A percentile compares a stretch with the other conserved stretches of the same genome.
Evolutionary conservation across 2,888 invertebrate species (phyloP).

Genomic region (Lymantria dispar): DNA sequence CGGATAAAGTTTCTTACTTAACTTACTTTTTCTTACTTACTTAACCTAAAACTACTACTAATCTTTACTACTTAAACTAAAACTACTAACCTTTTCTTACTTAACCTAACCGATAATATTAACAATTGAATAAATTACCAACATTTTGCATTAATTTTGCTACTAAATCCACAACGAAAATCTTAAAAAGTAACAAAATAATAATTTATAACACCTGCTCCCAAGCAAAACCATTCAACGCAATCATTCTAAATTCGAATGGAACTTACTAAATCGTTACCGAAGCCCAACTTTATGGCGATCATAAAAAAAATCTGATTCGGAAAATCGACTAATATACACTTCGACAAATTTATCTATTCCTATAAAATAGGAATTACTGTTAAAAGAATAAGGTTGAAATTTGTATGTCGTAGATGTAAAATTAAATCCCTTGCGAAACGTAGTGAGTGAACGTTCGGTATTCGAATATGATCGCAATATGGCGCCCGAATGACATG

Average conservation of each 20-base stretch:
- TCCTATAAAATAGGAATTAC: slow-evolving; percentile 7
- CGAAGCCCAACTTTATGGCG: slow-evolving; percentile 58
- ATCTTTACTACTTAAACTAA: too few relatives aligned
- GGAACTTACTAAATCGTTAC: slow-evolving; percentile 62
- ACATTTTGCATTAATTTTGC: slow-evolving; percentile 13
- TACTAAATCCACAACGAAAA: slow-evolving; percentile 18
- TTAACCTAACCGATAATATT: too few relatives aligned
- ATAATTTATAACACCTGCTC: slow-evolving; percentile 36
- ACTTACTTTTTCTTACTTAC: too few relatives aligned
- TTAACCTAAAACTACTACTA: too few relatives aligned
- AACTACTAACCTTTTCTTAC: too few relatives aligned
- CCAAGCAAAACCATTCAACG: slow-evolving; percentile 37
- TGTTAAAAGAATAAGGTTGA: slow-evolving; percentile 28
- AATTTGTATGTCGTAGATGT: slow-evolving; percentile 20
- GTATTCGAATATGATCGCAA: slow-evolving; percentile 73
- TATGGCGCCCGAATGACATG: slow-evolving; percentile 77
- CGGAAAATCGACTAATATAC: slow-evolving; percentile 53
- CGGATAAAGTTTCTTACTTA: too few relatives aligned
- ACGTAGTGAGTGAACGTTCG: slow-evolving; percentile 48
- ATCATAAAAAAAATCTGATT: slow-evolving; percentile 55
- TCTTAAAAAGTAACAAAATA: slow-evolving; percentile 40
- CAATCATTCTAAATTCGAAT: slow-evolving; percentile 64
- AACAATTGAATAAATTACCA: too few relatives aligned
- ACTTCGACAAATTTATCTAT: slow-evolving; percentile 26
- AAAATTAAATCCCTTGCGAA: slow-evolving; percentile 24